Evolutionary conservation across 2,888 invertebrate genomes (phyloP).

Genomic region (Tuta absoluta): DNA sequence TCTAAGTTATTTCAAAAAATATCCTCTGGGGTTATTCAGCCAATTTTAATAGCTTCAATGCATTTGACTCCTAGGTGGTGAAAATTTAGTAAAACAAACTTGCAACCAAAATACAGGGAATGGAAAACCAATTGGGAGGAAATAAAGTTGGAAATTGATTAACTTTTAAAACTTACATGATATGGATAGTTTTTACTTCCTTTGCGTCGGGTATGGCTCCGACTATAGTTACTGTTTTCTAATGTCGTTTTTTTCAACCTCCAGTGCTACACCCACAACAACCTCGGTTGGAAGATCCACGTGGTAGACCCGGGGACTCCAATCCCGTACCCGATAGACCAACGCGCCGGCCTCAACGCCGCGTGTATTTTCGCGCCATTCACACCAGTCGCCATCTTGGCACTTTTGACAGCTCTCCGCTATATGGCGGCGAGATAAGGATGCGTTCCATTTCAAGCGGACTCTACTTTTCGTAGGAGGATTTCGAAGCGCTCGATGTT

Average conservation of each 20-base stretch:
- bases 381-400: constrained; percentile 36
- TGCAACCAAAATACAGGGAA: no score
- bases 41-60: no score
- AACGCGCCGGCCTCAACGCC: constrained; percentile 45
- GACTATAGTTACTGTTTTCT: neutral
- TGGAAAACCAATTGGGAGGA: no score
- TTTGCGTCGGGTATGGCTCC: neutral
- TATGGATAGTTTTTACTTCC: neutral
- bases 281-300: constrained; percentile 96
- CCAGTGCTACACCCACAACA: constrained; percentile 95
- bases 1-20: no score
- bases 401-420: constrained; percentile 43
- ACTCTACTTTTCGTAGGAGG: constrained; percentile 37
- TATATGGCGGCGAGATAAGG: constrained; percentile 52
- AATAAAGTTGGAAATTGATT: no score
- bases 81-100: no score
- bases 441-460: constrained; percentile 42
- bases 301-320: constrained; percentile 87
- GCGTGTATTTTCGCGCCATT: constrained; percentile 38
- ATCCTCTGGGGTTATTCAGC: no score
- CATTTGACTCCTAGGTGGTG: no score
- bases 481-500: constrained; percentile 23
- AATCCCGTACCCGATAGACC: constrained; percentile 59
- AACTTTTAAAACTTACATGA: no score
- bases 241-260: constrained; percentile 42